Percentiles rank a stretch among this genome's conserved stretches.
Evolutionary conservation across 1,140 invertebrate genomes (phyloP).

Genomic region (Platorchestia sp.): DNA sequence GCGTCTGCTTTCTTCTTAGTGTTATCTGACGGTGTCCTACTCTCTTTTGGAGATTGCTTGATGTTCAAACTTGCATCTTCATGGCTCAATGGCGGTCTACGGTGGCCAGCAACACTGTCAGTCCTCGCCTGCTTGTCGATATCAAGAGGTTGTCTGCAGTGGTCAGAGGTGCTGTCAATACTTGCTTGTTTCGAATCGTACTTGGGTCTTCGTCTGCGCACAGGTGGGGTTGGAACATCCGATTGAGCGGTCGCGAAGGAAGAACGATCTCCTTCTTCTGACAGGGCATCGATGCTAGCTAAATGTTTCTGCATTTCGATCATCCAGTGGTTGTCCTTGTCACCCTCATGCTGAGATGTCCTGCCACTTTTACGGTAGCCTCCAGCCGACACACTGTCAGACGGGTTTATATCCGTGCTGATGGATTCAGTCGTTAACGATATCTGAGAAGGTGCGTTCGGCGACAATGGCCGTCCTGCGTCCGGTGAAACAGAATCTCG

Average conservation of each 20-base stretch:
- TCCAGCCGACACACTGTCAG: conserved; percentile 64
- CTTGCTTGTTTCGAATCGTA: neutral
- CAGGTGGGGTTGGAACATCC: conserved; percentile 56
- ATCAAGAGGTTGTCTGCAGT: neutral
- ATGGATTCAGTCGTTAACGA: conserved; percentile 43
- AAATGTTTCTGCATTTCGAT: conserved; percentile 59
- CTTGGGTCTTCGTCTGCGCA: neutral
- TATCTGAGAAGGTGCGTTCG: conserved; percentile 60
- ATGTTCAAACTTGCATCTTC: neutral
- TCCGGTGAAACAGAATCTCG: conserved; percentile 57
- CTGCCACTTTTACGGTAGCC: conserved; percentile 56
- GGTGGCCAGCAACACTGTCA: neutral
- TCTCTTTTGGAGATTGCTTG: neutral
- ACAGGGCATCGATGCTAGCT: neutral
- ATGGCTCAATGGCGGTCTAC: neutral
- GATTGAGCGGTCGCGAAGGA: conserved; percentile 59
- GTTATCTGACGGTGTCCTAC: neutral
- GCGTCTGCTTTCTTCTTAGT: neutral
- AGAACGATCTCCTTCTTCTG: conserved; percentile 58
- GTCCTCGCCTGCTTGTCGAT: neutral
- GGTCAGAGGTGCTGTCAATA: neutral
- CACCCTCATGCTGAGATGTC: conserved; percentile 56
- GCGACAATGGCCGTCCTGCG: conserved; percentile 57
- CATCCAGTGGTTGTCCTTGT: conserved; percentile 63
- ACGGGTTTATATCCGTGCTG: conserved; percentile 61